A percentile compares a stretch with the other conserved stretches of the same genome.
phyloP scores from a whole-genome alignment of 1,140 invertebrate genomes.

The Brachionus sp. region DNA sequence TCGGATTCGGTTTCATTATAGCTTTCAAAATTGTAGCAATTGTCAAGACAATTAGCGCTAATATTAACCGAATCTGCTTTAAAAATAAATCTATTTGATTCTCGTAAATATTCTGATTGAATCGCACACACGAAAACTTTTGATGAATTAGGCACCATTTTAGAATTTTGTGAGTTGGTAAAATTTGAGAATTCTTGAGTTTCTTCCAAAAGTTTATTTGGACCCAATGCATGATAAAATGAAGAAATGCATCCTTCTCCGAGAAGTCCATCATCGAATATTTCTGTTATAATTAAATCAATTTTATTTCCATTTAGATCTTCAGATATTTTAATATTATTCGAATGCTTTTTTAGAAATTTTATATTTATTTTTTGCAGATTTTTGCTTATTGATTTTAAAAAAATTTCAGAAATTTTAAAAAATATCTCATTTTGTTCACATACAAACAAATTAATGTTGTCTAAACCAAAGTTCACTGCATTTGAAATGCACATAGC shows the following conservation, averaged over 20 bases:
- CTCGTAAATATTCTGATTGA: background rate
- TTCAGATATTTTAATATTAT: background rate
- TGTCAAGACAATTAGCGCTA: background rate
- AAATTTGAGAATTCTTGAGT: background rate
- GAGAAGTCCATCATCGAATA: constrained; percentile 34
- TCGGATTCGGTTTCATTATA: background rate
- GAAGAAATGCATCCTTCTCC: constrained; percentile 13
- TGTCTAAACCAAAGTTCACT: background rate
- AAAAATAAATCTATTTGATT: background rate
- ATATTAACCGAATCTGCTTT: background rate
- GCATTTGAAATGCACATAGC: constrained; percentile 2
- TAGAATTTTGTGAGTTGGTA: background rate
- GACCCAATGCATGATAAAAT: constrained; percentile 23
- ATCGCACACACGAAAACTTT: constrained; percentile 8
- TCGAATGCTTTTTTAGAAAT: constrained; percentile 31
- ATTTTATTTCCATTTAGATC: constrained; percentile 15
- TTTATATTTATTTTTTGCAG: background rate
- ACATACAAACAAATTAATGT: constrained; percentile 22
- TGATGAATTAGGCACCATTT: constrained; percentile 1
- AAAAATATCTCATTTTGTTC: constrained; percentile 38
- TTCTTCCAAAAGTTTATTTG: background rate
- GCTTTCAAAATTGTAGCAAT: background rate
- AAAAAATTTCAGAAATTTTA: constrained; percentile 19
- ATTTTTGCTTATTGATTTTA: constrained; percentile 6
- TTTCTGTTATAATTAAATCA: constrained; percentile 40